These are phyloP conservation scores for Homarus americanus DNA, from an alignment of 1,140 invertebrate species.

Conservation along the genomic window DNA sequence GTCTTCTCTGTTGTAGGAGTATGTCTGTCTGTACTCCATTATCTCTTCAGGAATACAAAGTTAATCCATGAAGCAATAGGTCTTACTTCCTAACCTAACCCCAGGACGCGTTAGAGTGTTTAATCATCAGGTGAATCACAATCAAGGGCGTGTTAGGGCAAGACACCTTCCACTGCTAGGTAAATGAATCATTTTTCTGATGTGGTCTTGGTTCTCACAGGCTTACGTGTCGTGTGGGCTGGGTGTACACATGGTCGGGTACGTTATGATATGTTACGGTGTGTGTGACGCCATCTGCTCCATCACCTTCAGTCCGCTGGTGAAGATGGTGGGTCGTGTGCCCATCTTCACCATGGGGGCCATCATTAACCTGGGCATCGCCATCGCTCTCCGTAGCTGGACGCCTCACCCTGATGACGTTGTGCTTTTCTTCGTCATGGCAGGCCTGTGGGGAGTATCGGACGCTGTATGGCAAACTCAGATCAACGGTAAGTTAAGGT, in stretches of 20 bases:
- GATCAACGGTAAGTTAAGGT: constrained; percentile 50
- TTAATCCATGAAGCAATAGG: too few species aligned
- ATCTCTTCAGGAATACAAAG: too few species aligned
- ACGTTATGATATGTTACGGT: constrained; percentile 67
- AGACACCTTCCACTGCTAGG: too few species aligned
- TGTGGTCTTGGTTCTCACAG: too few species aligned
- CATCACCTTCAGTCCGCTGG: constrained; percentile 60
- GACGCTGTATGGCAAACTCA: constrained; percentile 66
- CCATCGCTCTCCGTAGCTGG: constrained; percentile 51
- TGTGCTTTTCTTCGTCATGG: constrained; percentile 46
- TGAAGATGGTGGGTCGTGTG: constrained; percentile 50
- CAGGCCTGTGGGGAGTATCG: constrained; percentile 52
- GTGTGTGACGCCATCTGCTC: constrained; percentile 66
- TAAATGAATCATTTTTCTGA: too few species aligned
- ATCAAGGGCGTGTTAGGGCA: too few species aligned
- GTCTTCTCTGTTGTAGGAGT: too few species aligned
- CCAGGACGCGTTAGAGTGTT: too few species aligned
- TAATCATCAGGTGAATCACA: too few species aligned
- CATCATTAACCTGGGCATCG: constrained; percentile 55
- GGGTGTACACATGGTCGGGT: constrained; percentile 65
- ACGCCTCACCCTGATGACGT: constrained; percentile 58
- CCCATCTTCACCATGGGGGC: constrained; percentile 65
- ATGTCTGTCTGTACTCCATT: too few species aligned
- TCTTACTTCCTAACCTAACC: too few species aligned
- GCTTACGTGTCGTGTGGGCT: constrained; percentile 63